Conservation (phyloP, 30 jellyfish, hydroid and myxozoan species). For the Pelagia noctiluca region DNA sequence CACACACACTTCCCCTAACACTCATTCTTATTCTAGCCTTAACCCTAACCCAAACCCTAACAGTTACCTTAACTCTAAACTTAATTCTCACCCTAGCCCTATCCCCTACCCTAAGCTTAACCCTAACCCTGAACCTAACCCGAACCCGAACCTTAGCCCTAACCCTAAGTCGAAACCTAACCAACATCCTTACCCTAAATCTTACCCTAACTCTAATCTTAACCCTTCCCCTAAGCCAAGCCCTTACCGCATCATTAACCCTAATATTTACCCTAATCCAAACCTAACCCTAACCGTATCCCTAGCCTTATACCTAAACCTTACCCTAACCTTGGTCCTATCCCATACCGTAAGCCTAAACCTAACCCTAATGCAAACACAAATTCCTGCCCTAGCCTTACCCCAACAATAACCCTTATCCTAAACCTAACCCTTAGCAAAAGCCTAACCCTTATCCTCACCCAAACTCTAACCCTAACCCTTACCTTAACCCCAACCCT, state of each 20-base stretch:
- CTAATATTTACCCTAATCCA: too few species aligned
- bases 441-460: neutral
- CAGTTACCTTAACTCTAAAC: too few species aligned
- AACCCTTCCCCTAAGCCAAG: too few species aligned
- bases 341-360: constrained; percentile 28
- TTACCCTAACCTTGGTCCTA: too few species aligned
- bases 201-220: too few species aligned
- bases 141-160: constrained; percentile 40
- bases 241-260: too few species aligned
- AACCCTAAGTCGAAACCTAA: constrained; percentile 19
- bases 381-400: constrained; percentile 26
- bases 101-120: constrained; percentile 17
- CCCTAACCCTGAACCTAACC: constrained; percentile 48
- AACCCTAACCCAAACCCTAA: too few species aligned
- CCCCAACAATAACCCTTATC: neutral
- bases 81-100: too few species aligned
- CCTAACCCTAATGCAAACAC: constrained; percentile 41
- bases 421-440: neutral
- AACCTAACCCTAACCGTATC: too few species aligned
- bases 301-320: too few species aligned
- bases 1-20: too few species aligned
- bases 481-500: neutral
- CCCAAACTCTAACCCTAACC: neutral
- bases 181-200: constrained; percentile 28
- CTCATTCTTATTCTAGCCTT: too few species aligned